phyloP scores from a whole-genome alignment of 2,113 vertebrate species.

The Diphyllodes magnificus region DNA sequence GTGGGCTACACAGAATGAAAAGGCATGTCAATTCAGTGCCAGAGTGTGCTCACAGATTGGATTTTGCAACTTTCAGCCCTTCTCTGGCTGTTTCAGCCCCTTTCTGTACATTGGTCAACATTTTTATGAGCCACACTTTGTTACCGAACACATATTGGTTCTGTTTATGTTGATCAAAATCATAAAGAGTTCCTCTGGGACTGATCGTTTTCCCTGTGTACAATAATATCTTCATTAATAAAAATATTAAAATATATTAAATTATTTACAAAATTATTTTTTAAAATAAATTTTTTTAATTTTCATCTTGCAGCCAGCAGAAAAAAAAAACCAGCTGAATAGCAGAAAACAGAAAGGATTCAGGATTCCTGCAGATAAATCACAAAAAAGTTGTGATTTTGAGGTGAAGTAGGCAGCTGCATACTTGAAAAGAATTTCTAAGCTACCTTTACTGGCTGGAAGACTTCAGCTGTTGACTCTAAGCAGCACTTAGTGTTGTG shows the following conservation, averaged over 20 bases:
- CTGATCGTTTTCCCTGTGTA: rapidly evolving
- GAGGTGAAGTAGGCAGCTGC: not conserved
- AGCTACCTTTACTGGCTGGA: not conserved
- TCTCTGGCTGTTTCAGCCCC: not conserved
- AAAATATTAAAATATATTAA: not conserved
- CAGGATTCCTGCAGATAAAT: not conserved
- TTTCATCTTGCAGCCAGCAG: not conserved
- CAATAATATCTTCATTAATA: not conserved
- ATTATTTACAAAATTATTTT: not conserved
- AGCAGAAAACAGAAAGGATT: not conserved
- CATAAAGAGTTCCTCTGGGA: not conserved
- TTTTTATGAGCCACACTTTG: not conserved
- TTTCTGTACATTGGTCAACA: rapidly evolving
- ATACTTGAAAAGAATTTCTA: not conserved
- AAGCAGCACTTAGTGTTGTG: not conserved
- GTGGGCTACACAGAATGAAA: not conserved
- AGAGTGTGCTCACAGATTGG: not conserved
- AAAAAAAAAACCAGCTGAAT: not conserved
- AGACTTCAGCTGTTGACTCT: not conserved
- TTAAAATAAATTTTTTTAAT: not conserved
- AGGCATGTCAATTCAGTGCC: not conserved
- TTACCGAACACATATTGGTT: not conserved
- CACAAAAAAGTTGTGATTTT: not conserved
- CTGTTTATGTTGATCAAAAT: not conserved
- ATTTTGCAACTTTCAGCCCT: not conserved